Percentiles rank a stretch among this genome's conserved stretches.
phyloP scores from a whole-genome alignment of 1,140 invertebrate genomes.

The Platyura marginata region DNA sequence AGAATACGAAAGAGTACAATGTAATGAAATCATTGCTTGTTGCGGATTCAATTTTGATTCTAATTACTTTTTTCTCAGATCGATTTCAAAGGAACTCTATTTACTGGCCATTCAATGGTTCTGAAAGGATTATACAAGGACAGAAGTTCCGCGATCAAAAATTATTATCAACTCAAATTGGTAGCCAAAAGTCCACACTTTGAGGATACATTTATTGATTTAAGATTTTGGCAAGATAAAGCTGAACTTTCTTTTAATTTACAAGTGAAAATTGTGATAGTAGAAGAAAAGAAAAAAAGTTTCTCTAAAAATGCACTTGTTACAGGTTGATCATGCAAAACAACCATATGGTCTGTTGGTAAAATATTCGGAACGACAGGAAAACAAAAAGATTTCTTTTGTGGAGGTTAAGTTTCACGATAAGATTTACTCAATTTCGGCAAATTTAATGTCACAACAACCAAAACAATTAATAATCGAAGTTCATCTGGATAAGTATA shows the following conservation, averaged over 20 bases:
- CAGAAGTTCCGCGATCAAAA: conserved; percentile 35
- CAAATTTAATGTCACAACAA: conserved; percentile 15
- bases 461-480: conserved; percentile 27
- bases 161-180: conserved; percentile 45
- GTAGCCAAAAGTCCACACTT: conserved; percentile 49
- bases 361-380: conserved; percentile 8
- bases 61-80: conserved; percentile 26
- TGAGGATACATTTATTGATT: conserved; percentile 38
- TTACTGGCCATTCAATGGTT: conserved; percentile 52
- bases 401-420: conserved; percentile 41
- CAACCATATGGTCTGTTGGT: conserved; percentile 17
- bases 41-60: no score
- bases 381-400: conserved; percentile 34
- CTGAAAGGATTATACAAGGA: conserved; percentile 50
- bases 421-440: conserved; percentile 37
- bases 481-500: conserved; percentile 50
- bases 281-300: no score
- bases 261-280: no score
- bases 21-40: conserved; percentile 13
- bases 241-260: conserved; percentile 14
- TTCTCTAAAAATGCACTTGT: no score
- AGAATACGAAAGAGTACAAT: conserved; percentile 32
- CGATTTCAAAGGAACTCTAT: conserved; percentile 52
- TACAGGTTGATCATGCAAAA: conserved; percentile 16
- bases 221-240: conserved; percentile 32